A percentile compares a stretch with the other conserved stretches of the same genome.
phyloP scores from a whole-genome alignment of 2,888 invertebrate genomes.

The Acrobasis consociella region DNA sequence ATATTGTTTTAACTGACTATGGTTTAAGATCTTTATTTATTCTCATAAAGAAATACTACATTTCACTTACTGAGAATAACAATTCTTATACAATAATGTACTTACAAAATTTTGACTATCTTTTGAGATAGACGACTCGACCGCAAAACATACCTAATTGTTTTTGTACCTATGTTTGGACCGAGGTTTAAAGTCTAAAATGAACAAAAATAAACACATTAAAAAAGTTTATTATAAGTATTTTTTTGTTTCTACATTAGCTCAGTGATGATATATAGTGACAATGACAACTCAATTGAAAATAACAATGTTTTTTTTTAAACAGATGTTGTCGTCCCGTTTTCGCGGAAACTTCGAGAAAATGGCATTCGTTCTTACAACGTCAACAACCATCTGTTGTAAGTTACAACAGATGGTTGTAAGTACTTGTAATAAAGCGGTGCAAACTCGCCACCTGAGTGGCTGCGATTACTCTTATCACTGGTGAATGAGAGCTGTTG shows the following conservation, averaged over 20 bases:
- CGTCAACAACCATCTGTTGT: background rate
- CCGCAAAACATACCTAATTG: background rate
- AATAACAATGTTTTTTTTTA: background rate
- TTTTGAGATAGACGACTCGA: background rate
- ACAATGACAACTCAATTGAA: background rate
- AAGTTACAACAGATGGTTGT: no score
- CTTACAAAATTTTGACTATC: no score
- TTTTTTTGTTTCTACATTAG: background rate
- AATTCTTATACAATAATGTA: no score
- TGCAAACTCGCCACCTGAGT: background rate
- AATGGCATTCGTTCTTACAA: background rate
- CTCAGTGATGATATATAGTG: background rate
- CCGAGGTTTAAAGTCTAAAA: background rate
- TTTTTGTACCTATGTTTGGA: background rate
- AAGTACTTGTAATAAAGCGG: background rate
- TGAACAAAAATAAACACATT: no score
- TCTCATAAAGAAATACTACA: no score
- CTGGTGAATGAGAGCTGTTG: background rate
- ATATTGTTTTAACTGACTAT: no score
- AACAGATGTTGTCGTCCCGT: background rate
- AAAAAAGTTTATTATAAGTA: no score
- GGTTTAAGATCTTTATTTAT: no score
- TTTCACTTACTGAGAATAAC: no score
- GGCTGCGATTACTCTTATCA: conserved; percentile 11
- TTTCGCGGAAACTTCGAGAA: background rate